phyloP scores from a whole-genome alignment of 2,113 vertebrate genomes.

The Circaetus gallicus region DNA sequence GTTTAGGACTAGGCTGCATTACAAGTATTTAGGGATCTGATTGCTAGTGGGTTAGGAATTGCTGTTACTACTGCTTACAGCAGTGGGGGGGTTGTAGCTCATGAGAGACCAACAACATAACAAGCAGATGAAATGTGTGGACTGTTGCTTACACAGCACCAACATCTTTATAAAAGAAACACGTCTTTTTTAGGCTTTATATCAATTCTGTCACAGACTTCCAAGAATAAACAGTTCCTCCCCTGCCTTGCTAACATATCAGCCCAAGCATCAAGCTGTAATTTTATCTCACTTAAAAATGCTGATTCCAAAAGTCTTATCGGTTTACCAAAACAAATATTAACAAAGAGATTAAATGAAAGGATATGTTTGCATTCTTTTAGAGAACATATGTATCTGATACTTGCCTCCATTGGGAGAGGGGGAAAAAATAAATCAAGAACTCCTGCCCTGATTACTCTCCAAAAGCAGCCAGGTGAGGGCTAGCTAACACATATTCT shows the following conservation, averaged over 20 bases:
- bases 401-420: neutral
- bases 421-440: neutral
- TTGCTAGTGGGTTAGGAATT: neutral
- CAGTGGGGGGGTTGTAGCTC: slow-evolving; percentile 6
- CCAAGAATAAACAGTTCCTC: slow-evolving; percentile 21
- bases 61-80: slow-evolving; percentile 37
- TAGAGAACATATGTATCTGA: neutral
- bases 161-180: slow-evolving; percentile 42
- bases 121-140: slow-evolving; percentile 51
- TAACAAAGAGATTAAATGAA: neutral
- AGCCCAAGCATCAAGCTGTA: neutral
- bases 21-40: neutral
- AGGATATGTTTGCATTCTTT: neutral
- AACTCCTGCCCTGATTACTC: neutral
- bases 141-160: slow-evolving; percentile 34
- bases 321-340: neutral
- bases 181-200: slow-evolving; percentile 25
- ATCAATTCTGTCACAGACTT: slow-evolving; percentile 22
- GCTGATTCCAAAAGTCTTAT: neutral
- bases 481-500: neutral
- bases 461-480: neutral
- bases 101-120: slow-evolving; percentile 21
- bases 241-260: slow-evolving; percentile 17
- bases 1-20: neutral
- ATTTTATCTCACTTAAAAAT: neutral